These are phyloP conservation scores for Synanthedon vespiformis DNA, from an alignment of 2,888 invertebrate genomes.

Conservation along the genomic window DNA sequence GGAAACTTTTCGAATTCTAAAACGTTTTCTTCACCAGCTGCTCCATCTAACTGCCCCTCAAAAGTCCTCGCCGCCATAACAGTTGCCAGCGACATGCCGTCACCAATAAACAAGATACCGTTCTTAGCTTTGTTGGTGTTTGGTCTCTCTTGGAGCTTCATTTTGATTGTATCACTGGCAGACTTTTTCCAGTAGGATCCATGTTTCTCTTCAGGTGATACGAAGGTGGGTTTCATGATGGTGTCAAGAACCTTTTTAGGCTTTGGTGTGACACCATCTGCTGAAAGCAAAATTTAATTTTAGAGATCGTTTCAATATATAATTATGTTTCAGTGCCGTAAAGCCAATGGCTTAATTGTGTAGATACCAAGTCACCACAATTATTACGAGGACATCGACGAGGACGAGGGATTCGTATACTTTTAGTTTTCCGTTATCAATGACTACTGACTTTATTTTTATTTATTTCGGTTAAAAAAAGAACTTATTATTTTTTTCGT, in stretches of 20 bases:
- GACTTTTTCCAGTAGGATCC: conserved; percentile 48
- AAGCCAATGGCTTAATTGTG: too few species aligned
- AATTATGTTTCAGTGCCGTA: too few species aligned
- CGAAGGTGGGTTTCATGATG: conserved; percentile 40
- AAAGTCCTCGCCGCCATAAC: conserved; percentile 78
- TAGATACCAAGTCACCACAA: too few species aligned
- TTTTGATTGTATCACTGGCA: conserved; percentile 32
- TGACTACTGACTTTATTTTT: too few species aligned
- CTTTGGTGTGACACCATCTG: conserved; percentile 18
- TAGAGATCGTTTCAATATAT: not conserved
- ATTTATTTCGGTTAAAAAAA: too few species aligned
- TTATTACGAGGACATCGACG: too few species aligned
- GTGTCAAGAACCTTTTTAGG: conserved; percentile 48
- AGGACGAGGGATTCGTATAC: too few species aligned
- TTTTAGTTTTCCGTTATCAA: too few species aligned
- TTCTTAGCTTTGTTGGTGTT: conserved; percentile 73
- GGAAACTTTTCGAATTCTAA: conserved; percentile 79
- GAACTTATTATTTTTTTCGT: too few species aligned
- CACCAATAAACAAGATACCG: conserved; percentile 79
- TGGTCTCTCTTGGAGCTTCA: conserved; percentile 25
- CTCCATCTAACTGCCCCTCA: conserved; percentile 70
- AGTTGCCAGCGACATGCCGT: conserved; percentile 84
- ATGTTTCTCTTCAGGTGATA: conserved; percentile 51
- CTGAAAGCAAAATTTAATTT: not conserved
- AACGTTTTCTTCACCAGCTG: conserved; percentile 73